Percentiles rank a stretch among this genome's conserved stretches.
phyloP scores from a whole-genome alignment of 2,888 invertebrate species.

The Leptothorax acervorum region DNA sequence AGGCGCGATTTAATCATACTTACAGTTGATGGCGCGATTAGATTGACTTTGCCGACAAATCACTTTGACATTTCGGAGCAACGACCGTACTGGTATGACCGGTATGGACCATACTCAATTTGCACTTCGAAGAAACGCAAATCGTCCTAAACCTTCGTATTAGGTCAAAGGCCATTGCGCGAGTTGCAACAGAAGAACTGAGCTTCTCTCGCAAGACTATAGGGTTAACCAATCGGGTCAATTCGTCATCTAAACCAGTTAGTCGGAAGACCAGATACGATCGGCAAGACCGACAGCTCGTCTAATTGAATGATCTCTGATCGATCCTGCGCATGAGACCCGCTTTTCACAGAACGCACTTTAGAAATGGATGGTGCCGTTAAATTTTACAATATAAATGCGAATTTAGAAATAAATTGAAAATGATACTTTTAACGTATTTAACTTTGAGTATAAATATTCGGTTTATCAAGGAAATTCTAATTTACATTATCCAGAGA shows the following conservation, averaged over 20 bases:
- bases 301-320: slow-evolving; percentile 77
- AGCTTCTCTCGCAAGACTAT: slow-evolving; percentile 60
- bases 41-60: slow-evolving; percentile 22
- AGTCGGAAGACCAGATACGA: slow-evolving; percentile 76
- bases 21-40: not conserved
- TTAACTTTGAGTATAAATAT: not conserved
- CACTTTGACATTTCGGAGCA: slow-evolving; percentile 31
- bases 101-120: slow-evolving; percentile 23
- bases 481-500: not conserved
- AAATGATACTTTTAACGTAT: not conserved
- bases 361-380: not conserved
- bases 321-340: slow-evolving; percentile 68
- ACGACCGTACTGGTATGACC: slow-evolving; percentile 38
- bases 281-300: slow-evolving; percentile 74
- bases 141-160: slow-evolving; percentile 17
- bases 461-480: not conserved
- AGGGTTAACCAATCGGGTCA: slow-evolving; percentile 83
- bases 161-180: slow-evolving; percentile 25
- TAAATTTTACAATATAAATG: not conserved
- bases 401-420: not conserved
- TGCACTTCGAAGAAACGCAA: slow-evolving; percentile 34
- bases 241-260: slow-evolving; percentile 82
- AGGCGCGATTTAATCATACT: not conserved
- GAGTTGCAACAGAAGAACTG: slow-evolving; percentile 6
- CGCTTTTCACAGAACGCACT: not conserved